Conservation (phyloP, 2,797 vertebrate genomes). For the Cyprinodon diabolis region DNA sequence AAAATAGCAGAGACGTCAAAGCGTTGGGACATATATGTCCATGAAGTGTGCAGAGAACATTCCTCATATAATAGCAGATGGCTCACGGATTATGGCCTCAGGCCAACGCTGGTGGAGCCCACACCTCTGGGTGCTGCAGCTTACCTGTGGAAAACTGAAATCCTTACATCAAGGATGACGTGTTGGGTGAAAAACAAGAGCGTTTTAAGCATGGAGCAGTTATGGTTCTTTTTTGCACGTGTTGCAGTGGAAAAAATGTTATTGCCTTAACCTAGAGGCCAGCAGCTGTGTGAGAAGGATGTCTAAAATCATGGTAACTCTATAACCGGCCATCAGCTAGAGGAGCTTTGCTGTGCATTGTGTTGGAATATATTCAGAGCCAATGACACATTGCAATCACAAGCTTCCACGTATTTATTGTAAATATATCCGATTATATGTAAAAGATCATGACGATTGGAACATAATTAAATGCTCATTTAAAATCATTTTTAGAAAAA, state of each 20-base stretch:
- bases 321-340: slow-evolving; percentile 28
- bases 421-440: background rate
- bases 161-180: background rate
- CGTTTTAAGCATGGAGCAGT: slow-evolving; percentile 48
- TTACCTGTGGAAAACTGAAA: slow-evolving; percentile 44
- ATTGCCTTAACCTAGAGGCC: slow-evolving; percentile 35
- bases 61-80: slow-evolving; percentile 78
- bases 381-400: background rate
- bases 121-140: slow-evolving; percentile 9
- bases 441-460: background rate
- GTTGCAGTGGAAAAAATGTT: slow-evolving; percentile 59
- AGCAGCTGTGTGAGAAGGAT: slow-evolving; percentile 49
- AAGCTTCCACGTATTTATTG: background rate
- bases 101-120: slow-evolving; percentile 40
- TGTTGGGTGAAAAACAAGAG: slow-evolving; percentile 6
- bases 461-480: background rate
- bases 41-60: slow-evolving; percentile 74
- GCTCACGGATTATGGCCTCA: slow-evolving; percentile 59
- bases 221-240: slow-evolving; percentile 46
- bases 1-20: slow-evolving; percentile 78
- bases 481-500: background rate
- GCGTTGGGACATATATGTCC: slow-evolving; percentile 82
- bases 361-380: background rate
- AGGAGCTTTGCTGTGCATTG: background rate
- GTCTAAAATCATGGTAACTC: slow-evolving; percentile 14